Evolutionary conservation across 37 sponge, comb jelly and placozoan genomes (phyloP).

Genomic region (Corticium candelabrum): DNA sequence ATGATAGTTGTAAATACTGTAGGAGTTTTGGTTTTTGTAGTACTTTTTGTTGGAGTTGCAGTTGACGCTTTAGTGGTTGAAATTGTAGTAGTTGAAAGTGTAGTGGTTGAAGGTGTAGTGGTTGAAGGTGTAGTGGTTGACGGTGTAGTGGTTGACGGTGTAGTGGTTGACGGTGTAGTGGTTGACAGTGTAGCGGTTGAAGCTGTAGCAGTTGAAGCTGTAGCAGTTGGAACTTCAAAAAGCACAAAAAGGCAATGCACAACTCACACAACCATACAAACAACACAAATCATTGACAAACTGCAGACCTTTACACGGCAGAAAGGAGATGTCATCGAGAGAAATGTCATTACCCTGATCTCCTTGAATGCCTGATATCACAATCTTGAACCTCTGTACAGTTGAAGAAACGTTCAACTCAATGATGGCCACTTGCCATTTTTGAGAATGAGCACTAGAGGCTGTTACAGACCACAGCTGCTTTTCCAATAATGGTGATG

Average conservation of each 20-base stretch:
- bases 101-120: neutral
- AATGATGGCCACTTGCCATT: too few species aligned
- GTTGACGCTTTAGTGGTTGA: neutral
- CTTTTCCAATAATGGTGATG: neutral
- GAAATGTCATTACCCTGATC: neutral
- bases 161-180: too few species aligned
- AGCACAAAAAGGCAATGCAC: too few species aligned
- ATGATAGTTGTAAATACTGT: neutral
- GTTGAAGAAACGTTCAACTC: neutral
- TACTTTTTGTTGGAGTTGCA: neutral
- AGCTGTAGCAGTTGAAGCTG: too few species aligned
- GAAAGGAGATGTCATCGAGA: neutral
- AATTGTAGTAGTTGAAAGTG: neutral
- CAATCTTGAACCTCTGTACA: neutral
- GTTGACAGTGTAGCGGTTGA: too few species aligned
- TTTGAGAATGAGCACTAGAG: too few species aligned
- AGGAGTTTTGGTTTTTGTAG: neutral
- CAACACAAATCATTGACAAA: too few species aligned
- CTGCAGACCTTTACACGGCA: neutral
- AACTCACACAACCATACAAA: too few species aligned
- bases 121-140: neutral
- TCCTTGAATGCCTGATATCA: neutral
- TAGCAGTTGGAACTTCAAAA: too few species aligned
- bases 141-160: neutral
- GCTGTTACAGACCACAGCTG: neutral